A percentile compares a stretch with the other conserved stretches of the same genome.
Evolutionary conservation across 2,888 invertebrate genomes (phyloP).

Genomic region (Ametastegia equiseti): DNA sequence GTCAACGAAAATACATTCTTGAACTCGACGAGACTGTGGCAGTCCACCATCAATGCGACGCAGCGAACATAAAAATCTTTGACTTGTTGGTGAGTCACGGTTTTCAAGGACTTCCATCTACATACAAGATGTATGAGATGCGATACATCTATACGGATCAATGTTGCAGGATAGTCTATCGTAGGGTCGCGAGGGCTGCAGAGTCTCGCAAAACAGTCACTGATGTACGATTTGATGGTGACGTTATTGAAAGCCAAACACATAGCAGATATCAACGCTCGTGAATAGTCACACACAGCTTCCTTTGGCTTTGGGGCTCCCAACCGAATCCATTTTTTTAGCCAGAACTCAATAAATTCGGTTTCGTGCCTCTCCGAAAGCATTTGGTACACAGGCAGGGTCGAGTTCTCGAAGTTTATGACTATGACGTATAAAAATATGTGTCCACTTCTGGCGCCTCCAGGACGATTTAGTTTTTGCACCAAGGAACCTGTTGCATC

Average conservation of each 20-base stretch:
- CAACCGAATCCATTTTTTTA: conserved; percentile 27
- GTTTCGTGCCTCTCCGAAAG: conserved; percentile 49
- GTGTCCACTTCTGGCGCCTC: not conserved
- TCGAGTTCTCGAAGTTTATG: conserved; percentile 44
- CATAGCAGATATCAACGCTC: conserved; percentile 46
- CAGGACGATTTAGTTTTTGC: not conserved
- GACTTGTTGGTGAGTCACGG: conserved; percentile 1
- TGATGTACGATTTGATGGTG: conserved; percentile 48
- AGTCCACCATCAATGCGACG: conserved; percentile 50
- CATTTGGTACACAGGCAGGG: conserved; percentile 37
- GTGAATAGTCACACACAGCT: conserved; percentile 48
- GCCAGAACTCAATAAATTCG: conserved; percentile 43
- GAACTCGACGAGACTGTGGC: conserved; percentile 43
- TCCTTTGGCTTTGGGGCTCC: conserved; percentile 45
- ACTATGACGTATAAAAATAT: conserved; percentile 49
- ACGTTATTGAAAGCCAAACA: conserved; percentile 47
- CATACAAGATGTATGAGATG: conserved; percentile 53
- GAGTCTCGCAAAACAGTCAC: conserved; percentile 12
- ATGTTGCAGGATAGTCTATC: conserved; percentile 18
- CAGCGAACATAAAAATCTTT: conserved; percentile 51
- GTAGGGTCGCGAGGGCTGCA: not conserved
- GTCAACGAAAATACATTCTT: conserved; percentile 48
- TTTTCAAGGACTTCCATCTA: conserved; percentile 46
- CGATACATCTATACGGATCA: conserved; percentile 53
- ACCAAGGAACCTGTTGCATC: conserved; percentile 52